Evolutionary conservation across 2,888 invertebrate species (phyloP).

Genomic region (Heliothis peltigera): DNA sequence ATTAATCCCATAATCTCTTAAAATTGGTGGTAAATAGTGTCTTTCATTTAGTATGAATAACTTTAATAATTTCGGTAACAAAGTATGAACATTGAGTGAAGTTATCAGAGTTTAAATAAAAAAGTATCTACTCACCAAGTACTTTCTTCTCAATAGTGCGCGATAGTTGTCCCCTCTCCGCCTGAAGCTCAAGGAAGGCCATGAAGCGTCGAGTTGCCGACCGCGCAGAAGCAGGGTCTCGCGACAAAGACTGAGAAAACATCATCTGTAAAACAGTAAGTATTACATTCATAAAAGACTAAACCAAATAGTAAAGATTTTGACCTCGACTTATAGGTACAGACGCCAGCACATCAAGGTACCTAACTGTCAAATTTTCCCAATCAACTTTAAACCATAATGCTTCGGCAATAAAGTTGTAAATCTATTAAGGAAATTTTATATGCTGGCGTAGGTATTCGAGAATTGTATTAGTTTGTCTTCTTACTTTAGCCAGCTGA

Average conservation of each 20-base stretch:
- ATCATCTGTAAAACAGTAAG: conserved; percentile 88
- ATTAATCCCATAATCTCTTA: no score
- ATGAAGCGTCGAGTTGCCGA: conserved; percentile 93
- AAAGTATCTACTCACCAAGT: conserved; percentile 88
- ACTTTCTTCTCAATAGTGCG: conserved; percentile 94
- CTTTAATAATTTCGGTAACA: not conserved
- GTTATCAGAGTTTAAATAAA: no score
- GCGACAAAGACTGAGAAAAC: conserved; percentile 93
- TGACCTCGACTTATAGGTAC: no score
- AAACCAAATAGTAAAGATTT: not conserved
- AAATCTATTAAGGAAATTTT: no score
- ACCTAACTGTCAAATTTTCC: no score
- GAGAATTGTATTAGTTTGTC: not conserved
- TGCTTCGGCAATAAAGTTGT: no score
- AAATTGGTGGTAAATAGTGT: no score
- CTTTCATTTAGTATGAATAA: no score
- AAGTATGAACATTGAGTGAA: no score
- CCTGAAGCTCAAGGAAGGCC: conserved; percentile 93
- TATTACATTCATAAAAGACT: not conserved
- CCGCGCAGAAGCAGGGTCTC: conserved; percentile 92
- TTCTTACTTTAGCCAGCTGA: conserved; percentile 93
- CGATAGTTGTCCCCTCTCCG: conserved; percentile 93
- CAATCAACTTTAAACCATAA: no score
- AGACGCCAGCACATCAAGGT: no score
- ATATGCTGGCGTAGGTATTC: not conserved